Evolutionary conservation across 2,113 vertebrate genomes (phyloP).

Genomic region (Syngnathus floridae): DNA sequence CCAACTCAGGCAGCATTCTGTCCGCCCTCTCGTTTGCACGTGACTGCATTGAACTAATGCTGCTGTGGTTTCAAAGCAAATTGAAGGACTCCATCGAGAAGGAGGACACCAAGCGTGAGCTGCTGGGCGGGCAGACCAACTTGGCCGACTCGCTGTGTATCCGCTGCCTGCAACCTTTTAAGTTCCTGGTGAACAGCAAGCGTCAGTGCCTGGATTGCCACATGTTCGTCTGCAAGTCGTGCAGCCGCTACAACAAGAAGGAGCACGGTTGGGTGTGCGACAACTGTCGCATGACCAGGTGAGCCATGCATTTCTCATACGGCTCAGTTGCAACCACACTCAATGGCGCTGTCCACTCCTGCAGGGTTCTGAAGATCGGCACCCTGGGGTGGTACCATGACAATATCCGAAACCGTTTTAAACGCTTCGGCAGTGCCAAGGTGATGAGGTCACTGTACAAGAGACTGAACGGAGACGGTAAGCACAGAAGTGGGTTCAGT

Average conservation of each 20-base stretch:
- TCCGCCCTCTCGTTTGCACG: too few species aligned
- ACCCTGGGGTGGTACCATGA: slow-evolving; percentile 89
- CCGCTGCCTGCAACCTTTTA: slow-evolving; percentile 87
- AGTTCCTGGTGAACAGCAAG: slow-evolving; percentile 81
- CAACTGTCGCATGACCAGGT: slow-evolving; percentile 86
- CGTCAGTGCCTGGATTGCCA: slow-evolving; percentile 80
- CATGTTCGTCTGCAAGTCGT: slow-evolving; percentile 80
- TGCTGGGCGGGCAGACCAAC: slow-evolving; percentile 68
- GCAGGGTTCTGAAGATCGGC: slow-evolving; percentile 82
- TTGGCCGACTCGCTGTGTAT: slow-evolving; percentile 79
- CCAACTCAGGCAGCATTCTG: too few species aligned
- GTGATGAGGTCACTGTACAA: slow-evolving; percentile 85
- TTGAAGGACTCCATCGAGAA: slow-evolving; percentile 79
- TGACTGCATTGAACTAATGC: background rate
- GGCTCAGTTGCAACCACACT: background rate
- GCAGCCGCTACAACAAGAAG: slow-evolving; percentile 84
- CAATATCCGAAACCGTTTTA: slow-evolving; percentile 83
- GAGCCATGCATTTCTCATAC: slow-evolving; percentile 11
- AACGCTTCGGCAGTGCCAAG: slow-evolving; percentile 87
- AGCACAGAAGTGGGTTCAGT: slow-evolving; percentile 1
- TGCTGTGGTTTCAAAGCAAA: slow-evolving; percentile 57
- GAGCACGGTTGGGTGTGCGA: slow-evolving; percentile 87
- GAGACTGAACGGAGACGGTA: slow-evolving; percentile 74
- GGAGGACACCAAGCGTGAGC: slow-evolving; percentile 78
- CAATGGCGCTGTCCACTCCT: background rate